Percentiles rank a stretch among this genome's conserved stretches.
Evolutionary conservation across 2,888 invertebrate species (phyloP).

Genomic region (Troilus luridus): DNA sequence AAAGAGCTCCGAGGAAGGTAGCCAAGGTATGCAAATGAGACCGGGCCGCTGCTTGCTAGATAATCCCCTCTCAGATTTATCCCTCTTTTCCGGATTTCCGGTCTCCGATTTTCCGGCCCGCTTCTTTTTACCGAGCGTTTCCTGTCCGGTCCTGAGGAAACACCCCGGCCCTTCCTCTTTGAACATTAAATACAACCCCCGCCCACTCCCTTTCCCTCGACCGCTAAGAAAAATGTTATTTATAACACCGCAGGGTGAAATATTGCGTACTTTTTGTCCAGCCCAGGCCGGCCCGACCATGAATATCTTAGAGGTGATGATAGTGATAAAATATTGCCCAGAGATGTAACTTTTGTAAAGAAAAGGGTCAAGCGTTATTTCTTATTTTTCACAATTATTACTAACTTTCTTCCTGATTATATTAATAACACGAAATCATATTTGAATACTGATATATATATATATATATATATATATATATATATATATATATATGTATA

Average conservation of each 20-base stretch:
- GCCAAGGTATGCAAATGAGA: constrained; percentile 54
- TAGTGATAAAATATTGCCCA: background rate
- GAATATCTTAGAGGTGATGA: constrained; percentile 37
- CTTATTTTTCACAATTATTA: background rate
- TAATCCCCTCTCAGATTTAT: constrained; percentile 52
- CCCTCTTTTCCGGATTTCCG: constrained; percentile 56
- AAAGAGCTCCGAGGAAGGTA: background rate
- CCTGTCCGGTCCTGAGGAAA: constrained; percentile 55
- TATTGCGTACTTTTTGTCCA: constrained; percentile 35
- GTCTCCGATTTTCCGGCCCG: constrained; percentile 57
- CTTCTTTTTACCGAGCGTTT: constrained; percentile 57
- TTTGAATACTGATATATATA: no score
- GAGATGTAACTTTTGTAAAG: background rate
- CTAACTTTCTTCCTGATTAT: background rate
- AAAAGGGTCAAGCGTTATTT: background rate
- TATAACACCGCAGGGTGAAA: constrained; percentile 25
- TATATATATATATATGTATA: no score
- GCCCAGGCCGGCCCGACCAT: background rate
- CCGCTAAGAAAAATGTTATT: constrained; percentile 48
- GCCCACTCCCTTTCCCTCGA: background rate
- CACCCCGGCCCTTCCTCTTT: constrained; percentile 47
- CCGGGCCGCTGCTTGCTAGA: constrained; percentile 42
- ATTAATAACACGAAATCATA: background rate
- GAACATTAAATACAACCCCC: constrained; percentile 50
- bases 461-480: no score